Base-by-base conservation (phyloP, 2,888 invertebrate species). In the Trichacis sp. region DNA sequence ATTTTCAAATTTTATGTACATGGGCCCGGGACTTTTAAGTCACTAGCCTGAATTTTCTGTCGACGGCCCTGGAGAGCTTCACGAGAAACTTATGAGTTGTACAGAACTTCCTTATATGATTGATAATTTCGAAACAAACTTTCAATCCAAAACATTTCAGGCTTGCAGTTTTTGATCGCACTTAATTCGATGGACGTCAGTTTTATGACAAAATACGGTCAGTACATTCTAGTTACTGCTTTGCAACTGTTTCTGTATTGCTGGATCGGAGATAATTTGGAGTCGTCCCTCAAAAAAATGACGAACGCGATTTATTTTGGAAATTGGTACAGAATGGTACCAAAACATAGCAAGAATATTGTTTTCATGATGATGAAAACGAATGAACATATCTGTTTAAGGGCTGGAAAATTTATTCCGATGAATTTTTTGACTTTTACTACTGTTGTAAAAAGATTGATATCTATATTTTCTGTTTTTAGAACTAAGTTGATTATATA, bases 371-470 rank as follows among this genome's bases (percentile, higher is more conserved):
- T 64, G 45, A 59, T 53, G 36, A 58, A 62, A 17, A 57, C 64
- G 1, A 64, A 45, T 36, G 54, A 49, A 4, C 20, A 56, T 11
- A 40, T 45, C 30, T 53, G 58, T 33, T 29, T 68, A 1, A 64
- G 56, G 14, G 68, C 68, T 5, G 64, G 64, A 1, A 42, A 19
- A 3, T 49, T 68, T 30, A 57, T 54, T 40, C 60, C 60, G 0
- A 57, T 68, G 8, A 68, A 68, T 20, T 57, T 68, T 45, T 42
- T 57, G 8, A 68, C 64, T 9, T 68, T 68, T 52, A 56, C 63
- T 30, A 43, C 57, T 1, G 57, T 61, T 43, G 40, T 68, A 12
- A 68, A 68, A 61, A 61, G 8, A 24, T 8, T 24, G 8, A 8
- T 24, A 5, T 24, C 24, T 8, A 8, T 24, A 24, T 24, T 24